Base-by-base conservation (phyloP, 2,797 vertebrate genomes). In the Hapalemur alaotrensis region DNA sequence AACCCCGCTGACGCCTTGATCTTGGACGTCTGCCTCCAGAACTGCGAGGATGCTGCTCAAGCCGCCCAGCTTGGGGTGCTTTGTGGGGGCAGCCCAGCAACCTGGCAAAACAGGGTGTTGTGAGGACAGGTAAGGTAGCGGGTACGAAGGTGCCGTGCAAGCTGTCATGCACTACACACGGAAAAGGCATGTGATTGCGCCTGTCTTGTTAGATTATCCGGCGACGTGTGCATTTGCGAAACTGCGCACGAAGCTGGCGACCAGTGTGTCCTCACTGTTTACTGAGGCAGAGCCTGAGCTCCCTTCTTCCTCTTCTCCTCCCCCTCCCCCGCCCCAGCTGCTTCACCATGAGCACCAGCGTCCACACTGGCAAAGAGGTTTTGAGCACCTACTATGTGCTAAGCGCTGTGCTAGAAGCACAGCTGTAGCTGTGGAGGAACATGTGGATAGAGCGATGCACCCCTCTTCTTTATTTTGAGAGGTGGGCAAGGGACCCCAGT, bases 41-140 rank as follows among this genome's bases (percentile, higher is more conserved):
- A 89, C 5, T 14, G 35, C 17, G 22, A 61, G 23, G n/a, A 7
- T 79, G 7, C 10, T 9, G 30, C 59, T 30, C 12, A 50, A 32
- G 20, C 28, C 0, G 2, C 13, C 17, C 2, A 0, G 14, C 28
- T 14, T 50, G 28, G 3, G 46, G 30, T 18, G 13, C 10, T 48
- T 43, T 2, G 18, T 2, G 10, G 38, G 0, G 4, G 28, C 48
- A 73, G 30, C 35, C 14, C 9, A 22, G 76, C 18, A 63, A 4
- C 28, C 35, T 22, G 54, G 59, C 1, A 9, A 0, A 50, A 52
- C 11, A 65, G 30, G 73, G 52, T 3, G 7, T 8, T 7, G 48
- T 48, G 67, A 41, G 83, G 23, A 80, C 46, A 1, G 48, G 30
- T 1, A 13, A 38, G 61, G 41, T 23, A 4, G 28, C 17, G 23